Evolutionary conservation across 2,888 invertebrate genomes (phyloP), one percentile per base, ranked within the genome.

Genomic region (Ctenicera cuprea): DNA sequence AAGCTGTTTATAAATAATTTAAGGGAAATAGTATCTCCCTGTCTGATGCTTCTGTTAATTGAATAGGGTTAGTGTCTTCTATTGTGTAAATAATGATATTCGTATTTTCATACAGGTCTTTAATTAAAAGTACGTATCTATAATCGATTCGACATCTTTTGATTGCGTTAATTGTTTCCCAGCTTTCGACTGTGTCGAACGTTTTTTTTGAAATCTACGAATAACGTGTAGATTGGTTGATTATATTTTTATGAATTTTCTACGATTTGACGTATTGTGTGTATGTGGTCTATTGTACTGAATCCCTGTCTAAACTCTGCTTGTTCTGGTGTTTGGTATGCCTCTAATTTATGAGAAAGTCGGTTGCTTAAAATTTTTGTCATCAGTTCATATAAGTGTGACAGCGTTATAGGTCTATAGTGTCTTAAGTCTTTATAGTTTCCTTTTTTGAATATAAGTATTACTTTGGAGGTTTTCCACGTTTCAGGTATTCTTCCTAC

Each of bases 341-440:
- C n/a, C n/a, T n/a, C n/a, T n/a, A n/a, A n/a, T 54, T 52, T 52
- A 52, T 54, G 30, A n/a, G 12, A 54, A 12, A 8, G 12, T 12
- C 54, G 20, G 8, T 30, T 54, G 7, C 26, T 54, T 54, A 52
- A 14, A 7, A 54, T 54, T 54, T 26, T 26, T n/a, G 54, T 26
- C 54, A 30, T 26, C 9, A 52, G 12, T 26, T 52, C 20, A 52
- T 52, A 52, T 22, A 52, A 11, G 26, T 52, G 52, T 52, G 26
- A 52, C 52, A 52, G n/a, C 20, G 22, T 52, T 52, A 52, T 52
- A 52, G 52, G 52, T 52, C 52, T 52, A 26, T 52, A 52, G 22
- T n/a, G n/a, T n/a, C n/a, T n/a, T n/a, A n/a, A n/a, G n/a, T n/a
- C n/a, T n/a, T n/a, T n/a, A n/a, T n/a, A n/a, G n/a, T n/a, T n/a